Base-by-base conservation (phyloP, 2,113 vertebrate species). In the Ctenomys sociabilis region DNA sequence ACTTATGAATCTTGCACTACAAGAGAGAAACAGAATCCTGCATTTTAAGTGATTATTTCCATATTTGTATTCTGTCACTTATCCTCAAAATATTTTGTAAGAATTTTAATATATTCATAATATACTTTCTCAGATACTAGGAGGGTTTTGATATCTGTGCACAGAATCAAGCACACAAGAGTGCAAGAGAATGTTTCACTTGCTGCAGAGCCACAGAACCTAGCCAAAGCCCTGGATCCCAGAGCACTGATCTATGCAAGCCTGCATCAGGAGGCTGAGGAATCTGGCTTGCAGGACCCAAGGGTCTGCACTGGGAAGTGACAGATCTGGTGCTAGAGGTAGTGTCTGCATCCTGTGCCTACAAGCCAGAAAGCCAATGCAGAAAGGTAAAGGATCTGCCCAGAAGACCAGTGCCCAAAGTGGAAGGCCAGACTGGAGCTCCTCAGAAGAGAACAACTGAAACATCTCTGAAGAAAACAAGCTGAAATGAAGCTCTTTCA, bases 51-150 rank as follows among this genome's bases (percentile, higher is more conserved):
- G 0, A 28, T 49, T 57, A 90, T 83, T 83, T 40, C 57, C 37
- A 66, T 63, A 35, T 28, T 83, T 54, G 5, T 22, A 35, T 64
- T 78, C 28, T 84, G 43, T 70, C 28, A 16, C 7, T 72, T 10
- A 49, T 28, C 64, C 5, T 5, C 7, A 49, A 59, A 59, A 45
- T n/a, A 40, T n/a, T 32, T 28, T 90, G 37, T 83, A 70, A 19
- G 72, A 49, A 28, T 64, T 66, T 87, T n/a, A 89, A 89, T 81
- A 64, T 72, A 68, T 88, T 95, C 7, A 64, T 73, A 91, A 59
- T 80, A 35, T 10, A 72, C 16, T 40, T 6, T 72, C 1, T 73
- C 12, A 81, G 1, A 89, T 81, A 52, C 2, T 43, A 83, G 12
- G 14, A 63, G 3, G 3, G 26, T 11, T 45, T 73, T 80, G 24